Base-by-base conservation (phyloP, 2,888 invertebrate species). In the Margaritifera margaritifera region DNA sequence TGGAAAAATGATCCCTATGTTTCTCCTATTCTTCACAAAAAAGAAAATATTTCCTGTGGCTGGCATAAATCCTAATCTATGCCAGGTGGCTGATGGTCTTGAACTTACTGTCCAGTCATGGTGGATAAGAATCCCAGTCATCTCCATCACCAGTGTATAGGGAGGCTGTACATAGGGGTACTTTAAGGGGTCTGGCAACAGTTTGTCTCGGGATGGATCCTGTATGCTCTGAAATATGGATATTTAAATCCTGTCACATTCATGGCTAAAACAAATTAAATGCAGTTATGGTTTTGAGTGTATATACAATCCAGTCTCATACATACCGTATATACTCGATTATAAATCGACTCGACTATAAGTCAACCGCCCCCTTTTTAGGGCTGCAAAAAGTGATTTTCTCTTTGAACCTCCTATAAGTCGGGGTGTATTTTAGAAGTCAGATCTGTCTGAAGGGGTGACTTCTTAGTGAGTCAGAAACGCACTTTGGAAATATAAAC, bases 71-170 rank as follows among this genome's bases (percentile, higher is more conserved):
- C 42, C 11, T 2, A 15, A 59, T 6, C 6, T 11, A 25, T 31
- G 27, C 5, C 52, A 19, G 59, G 61, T 18, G 5, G 31, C 31
- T 31, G 31, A 8, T 42, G 42, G 42, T 15, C 42, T 15, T 42
- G 15, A 42, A 87, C 91, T 90, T 89, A 93, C 93, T 66, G 98
- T 98, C 99, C 99, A 99, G 89, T 99, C 98, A 0, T 99, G 99
- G 90, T 99, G 97, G 20, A 99, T 96, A 19, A 99, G 92, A 18
- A 99, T 94, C 87, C 98, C 98, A 53, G 96, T 98, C 92, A 99
- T 93, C 92, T 99, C 99, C 68, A 99, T 90, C 53, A 99, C 95
- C 31, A 99, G 92, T 0, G 99, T 99, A 90, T 98, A 99, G 0
- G 96, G 95, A 11, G 99, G 99, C 90, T 99, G 99, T 74, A 90